Percentiles rank a stretch among this genome's conserved stretches.
Conservation (phyloP, 2,888 invertebrate genomes). For the Sminthurinus aureus region DNA sequence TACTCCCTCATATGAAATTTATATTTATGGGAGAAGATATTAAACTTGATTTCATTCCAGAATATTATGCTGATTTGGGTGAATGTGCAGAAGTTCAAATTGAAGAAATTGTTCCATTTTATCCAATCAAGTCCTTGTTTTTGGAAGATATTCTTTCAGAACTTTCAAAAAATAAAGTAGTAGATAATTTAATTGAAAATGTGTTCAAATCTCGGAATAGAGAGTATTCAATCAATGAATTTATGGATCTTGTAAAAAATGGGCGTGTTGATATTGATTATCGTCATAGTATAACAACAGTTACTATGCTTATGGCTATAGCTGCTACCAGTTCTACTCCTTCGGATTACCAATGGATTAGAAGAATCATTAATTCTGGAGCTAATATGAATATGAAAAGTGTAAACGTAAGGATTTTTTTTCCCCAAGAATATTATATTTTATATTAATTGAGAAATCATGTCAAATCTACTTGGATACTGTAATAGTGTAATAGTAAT, state of each 20-base stretch:
- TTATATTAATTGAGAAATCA: too few species aligned
- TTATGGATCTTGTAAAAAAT: slow-evolving; percentile 45
- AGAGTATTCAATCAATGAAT: slow-evolving; percentile 29
- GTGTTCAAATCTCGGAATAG: slow-evolving; percentile 44
- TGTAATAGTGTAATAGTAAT: too few species aligned
- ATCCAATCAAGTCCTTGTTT: slow-evolving; percentile 56
- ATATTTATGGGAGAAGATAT: slow-evolving; percentile 96
- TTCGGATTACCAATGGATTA: slow-evolving; percentile 60
- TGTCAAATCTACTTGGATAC: too few species aligned
- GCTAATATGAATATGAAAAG: slow-evolving; percentile 62
- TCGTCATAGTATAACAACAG: slow-evolving; percentile 64
- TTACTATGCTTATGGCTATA: slow-evolving; percentile 66
- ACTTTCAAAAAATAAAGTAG: slow-evolving; percentile 9
- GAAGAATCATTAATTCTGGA: slow-evolving; percentile 64
- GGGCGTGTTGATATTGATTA: slow-evolving; percentile 62
- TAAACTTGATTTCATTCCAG: slow-evolving; percentile 80
- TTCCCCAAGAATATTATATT: too few species aligned
- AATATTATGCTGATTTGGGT: slow-evolving; percentile 80
- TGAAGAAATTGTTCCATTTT: neutral
- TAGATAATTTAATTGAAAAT: slow-evolving; percentile 48
- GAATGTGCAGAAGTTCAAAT: slow-evolving; percentile 61
- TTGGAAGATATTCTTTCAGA: slow-evolving; percentile 43
- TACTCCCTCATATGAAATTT: slow-evolving; percentile 77
- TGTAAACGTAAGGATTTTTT: slow-evolving; percentile 60
- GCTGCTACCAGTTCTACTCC: slow-evolving; percentile 63